Base-by-base conservation (phyloP, 2,888 invertebrate species). In the Eurois occulta region DNA sequence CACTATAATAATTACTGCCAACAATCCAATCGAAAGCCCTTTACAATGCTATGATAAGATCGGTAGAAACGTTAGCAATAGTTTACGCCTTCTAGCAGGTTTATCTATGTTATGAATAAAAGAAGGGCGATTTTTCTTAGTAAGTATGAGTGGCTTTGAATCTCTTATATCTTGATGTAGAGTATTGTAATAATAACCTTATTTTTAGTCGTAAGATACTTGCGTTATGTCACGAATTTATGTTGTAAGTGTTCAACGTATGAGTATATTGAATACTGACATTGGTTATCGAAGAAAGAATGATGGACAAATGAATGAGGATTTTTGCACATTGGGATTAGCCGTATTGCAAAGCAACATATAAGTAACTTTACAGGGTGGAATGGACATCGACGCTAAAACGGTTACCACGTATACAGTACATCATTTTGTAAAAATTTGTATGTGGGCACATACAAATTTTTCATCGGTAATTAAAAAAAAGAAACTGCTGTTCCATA, bases 231-330 rank as follows among this genome's bases (percentile, higher is more conserved):
- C 7, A 48, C 21, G 16, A 48, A n/a, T n/a, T n/a, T n/a, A n/a
- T n/a, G n/a, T 70, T 79, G 48, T 32, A 84, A 41, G 43, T 52
- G 84, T 79, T 79, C 43, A 84, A 43, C 13, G 80, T 38, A 79
- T 77, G 16, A 46, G 5, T 60, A 32, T 60, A 35, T 35, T 62
- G 60, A 10, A 35, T 62, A 35, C 8, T 32, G 32, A 60, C 32
- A 60, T 18, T 60, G 18, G 32, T 32, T 21, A 10, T 35, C 8
- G 16, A 24, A 46, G 18, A 21, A 35, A 24, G 4, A 2, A 64
- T 24, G 38, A 6, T 35, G 38, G 24, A 64, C 7, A 60, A 3
- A 7, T 28, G 2, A 48, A 21, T 28, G 6, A n/a, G n/a, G 13
- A 5, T 55, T 55, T 55, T 52, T 55, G 0, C 55, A 55, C 5